Base-by-base conservation (phyloP, 2,797 vertebrate species). In the Phrynocephalus forsythii region DNA sequence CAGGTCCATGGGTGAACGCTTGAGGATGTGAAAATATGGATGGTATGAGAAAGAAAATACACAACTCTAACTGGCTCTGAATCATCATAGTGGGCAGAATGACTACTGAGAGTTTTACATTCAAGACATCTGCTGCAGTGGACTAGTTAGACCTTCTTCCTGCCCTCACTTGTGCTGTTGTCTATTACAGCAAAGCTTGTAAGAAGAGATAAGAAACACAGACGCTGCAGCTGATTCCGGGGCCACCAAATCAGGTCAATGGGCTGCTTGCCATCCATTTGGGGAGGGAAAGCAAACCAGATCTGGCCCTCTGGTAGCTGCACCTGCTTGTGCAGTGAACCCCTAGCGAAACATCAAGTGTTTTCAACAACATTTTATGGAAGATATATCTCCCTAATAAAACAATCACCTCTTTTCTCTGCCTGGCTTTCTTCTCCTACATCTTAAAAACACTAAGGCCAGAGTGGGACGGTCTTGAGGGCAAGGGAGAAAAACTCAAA, bases 121-220 rank as follows among this genome's bases (percentile, higher is more conserved):
- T 89, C 90, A 84, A 83, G 2, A 89, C 82, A 78, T 92, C 82
- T 66, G 82, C 50, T 30, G 38, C 22, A 50, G 33, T 33, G 44
- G 50, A 68, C 79, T 89, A 71, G 18, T 50, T 66, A 81, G 91
- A 87, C 90, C 87, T 52, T 28, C 81, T 91, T 87, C 83, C 86
- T 91, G 91, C 20, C 79, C 81, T 92, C 83, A 22, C 22, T 60
- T 90, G 90, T 80, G 86, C 87, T 94, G 87, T 90, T 93, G 89
- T 88, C 92, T 90, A 93, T 93, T 91, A 86, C 5, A 84, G 86
- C 60, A 22, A 78, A 85, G 90, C 84, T 92, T 86, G 78, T 86
- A 79, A 91, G 92, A 87, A 89, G 91, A 94, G 88, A 91, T 92
- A 92, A 85, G 91, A 30, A 89, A 89, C 81, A 89, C 22, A 56